phyloP scores from a whole-genome alignment of 2,888 invertebrate species.

The Cheilosia pagana region DNA sequence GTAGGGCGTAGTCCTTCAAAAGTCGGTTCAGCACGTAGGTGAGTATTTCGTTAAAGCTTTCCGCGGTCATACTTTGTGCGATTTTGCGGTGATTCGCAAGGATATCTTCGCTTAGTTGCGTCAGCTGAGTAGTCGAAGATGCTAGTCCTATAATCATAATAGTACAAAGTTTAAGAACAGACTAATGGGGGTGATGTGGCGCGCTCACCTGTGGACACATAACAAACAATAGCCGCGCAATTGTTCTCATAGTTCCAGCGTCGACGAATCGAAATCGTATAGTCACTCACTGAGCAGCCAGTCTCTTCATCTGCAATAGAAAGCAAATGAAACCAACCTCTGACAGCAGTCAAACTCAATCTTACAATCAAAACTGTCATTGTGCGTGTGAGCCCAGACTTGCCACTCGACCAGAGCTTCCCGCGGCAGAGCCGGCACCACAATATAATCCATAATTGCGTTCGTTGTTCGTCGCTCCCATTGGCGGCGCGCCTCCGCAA shows the following conservation, averaged over 20 bases:
- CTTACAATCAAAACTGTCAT: conserved; percentile 93
- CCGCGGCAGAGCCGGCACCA: conserved; percentile 91
- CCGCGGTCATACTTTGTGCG: conserved; percentile 83
- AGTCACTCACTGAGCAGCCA: conserved; percentile 92
- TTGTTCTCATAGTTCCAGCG: conserved; percentile 96
- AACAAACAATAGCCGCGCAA: conserved; percentile 93
- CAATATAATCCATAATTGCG: conserved; percentile 94
- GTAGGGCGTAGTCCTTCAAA: conserved; percentile 84
- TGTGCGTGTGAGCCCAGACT: conserved; percentile 95
- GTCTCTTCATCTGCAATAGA: conserved; percentile 90
- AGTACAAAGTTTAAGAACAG: background rate
- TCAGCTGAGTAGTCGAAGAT: conserved; percentile 83
- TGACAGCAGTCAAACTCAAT: background rate
- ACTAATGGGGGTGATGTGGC: too few species aligned
- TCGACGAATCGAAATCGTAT: conserved; percentile 92
- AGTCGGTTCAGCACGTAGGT: conserved; percentile 85
- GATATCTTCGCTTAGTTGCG: conserved; percentile 83
- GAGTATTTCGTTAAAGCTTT: conserved; percentile 85
- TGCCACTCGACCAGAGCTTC: conserved; percentile 95
- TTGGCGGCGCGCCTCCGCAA: conserved; percentile 90
- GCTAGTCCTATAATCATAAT: too few species aligned
- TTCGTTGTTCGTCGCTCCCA: conserved; percentile 93
- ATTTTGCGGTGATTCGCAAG: conserved; percentile 81
- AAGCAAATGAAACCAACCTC: background rate
- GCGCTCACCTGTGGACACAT: conserved; percentile 87